phyloP scores from a whole-genome alignment of 2,113 vertebrate species.

The Pangasianodon hypophthalmus region DNA sequence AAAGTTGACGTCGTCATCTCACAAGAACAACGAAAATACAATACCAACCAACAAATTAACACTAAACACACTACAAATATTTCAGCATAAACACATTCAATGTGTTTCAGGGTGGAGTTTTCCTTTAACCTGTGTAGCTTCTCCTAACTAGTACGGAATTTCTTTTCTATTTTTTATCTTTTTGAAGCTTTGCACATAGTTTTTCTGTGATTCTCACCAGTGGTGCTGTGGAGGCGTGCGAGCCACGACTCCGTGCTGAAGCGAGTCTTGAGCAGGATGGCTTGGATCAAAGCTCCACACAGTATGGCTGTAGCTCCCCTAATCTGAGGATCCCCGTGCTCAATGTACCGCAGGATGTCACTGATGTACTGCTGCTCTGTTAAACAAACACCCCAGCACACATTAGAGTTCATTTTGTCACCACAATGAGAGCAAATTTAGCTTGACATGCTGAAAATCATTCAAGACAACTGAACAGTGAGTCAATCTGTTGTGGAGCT shows the following conservation, averaged over 20 bases:
- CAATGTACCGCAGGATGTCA: slow-evolving; percentile 84
- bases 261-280: slow-evolving; percentile 85
- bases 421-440: not conserved
- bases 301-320: slow-evolving; percentile 91
- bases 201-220: slow-evolving; percentile 71
- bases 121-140: not conserved
- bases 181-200: not conserved
- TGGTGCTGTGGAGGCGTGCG: slow-evolving; percentile 74
- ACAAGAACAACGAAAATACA: not conserved
- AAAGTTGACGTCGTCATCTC: not conserved
- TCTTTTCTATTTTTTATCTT: not conserved
- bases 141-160: not conserved
- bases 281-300: slow-evolving; percentile 85
- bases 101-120: not conserved
- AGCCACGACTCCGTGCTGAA: slow-evolving; percentile 87
- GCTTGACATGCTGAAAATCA: not conserved
- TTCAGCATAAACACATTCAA: not conserved
- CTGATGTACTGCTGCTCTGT: slow-evolving; percentile 93
- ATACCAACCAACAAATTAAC: not conserved
- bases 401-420: not conserved
- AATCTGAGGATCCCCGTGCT: slow-evolving; percentile 94
- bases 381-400: slow-evolving; percentile 47
- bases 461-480: not conserved
- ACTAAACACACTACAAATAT: not conserved
- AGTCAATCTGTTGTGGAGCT: not conserved